Evolutionary conservation across 1,140 invertebrate species (phyloP).

Genomic region (Drosophila hydei): DNA sequence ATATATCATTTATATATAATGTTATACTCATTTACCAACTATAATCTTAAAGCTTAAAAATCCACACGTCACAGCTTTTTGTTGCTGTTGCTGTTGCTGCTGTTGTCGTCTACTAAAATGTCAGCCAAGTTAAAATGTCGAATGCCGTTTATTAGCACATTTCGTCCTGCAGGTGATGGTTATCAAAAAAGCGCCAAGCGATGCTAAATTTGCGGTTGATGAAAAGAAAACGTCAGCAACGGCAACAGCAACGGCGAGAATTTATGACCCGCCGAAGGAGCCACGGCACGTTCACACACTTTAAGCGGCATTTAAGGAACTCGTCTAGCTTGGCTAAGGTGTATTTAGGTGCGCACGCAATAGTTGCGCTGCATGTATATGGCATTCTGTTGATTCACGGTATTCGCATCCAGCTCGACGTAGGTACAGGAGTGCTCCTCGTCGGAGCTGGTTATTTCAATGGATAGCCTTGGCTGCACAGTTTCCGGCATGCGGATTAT

Average conservation of each 20-base stretch:
- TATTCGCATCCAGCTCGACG: background rate
- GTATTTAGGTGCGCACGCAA: constrained; percentile 14
- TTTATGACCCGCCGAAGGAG: constrained; percentile 53
- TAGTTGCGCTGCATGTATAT: constrained; percentile 18
- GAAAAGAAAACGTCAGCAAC: constrained; percentile 68
- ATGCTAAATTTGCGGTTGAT: constrained; percentile 67
- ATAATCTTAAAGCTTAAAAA: background rate
- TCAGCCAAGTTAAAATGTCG: constrained; percentile 58
- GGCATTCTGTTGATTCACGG: background rate
- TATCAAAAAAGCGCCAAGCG: constrained; percentile 59
- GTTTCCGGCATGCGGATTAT: background rate
- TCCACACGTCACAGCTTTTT: no score
- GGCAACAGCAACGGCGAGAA: constrained; percentile 54
- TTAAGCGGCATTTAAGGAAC: constrained; percentile 49
- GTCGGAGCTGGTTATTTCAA: background rate
- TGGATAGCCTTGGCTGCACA: no score
- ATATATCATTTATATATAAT: no score
- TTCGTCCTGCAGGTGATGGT: constrained; percentile 48
- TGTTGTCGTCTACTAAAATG: constrained; percentile 10
- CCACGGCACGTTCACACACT: constrained; percentile 28
- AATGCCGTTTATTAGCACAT: constrained; percentile 69
- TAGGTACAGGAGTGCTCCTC: background rate
- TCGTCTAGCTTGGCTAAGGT: constrained; percentile 19
- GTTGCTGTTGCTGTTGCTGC: background rate
- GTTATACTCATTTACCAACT: no score